Evolutionary conservation across 2,797 vertebrate genomes (phyloP), one percentile per base, ranked within the genome.

Genomic region (Brachyrhaphis roseni): DNA sequence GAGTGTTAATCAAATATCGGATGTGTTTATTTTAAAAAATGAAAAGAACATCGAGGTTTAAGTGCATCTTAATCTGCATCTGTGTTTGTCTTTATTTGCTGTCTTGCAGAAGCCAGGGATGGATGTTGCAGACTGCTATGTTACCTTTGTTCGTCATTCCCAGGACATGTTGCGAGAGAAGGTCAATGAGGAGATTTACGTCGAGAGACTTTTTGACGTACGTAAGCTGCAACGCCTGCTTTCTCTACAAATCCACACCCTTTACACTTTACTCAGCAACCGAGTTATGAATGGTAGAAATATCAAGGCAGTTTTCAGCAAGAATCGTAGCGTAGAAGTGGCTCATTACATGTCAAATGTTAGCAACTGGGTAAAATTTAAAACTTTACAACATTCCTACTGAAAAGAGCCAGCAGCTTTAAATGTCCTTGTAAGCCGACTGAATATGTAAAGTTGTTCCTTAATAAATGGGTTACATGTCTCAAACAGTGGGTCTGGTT

Each of bases 151-250:
- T 72, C 98, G 98, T 91, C 98, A 99, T 94, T 99, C 98, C 96
- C 98, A 99, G 97, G 98, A 99, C 96, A 97, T 98, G 96, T 96
- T 99, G 84, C 96, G 98, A 94, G 98, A 99, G 95, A 99, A 98
- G 96, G 97, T 99, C 96, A 99, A 98, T 93, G 98, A 99, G 96
- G 98, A 99, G 96, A 97, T 99, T 95, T 99, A 99, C 96, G 95
- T 97, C 94, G 98, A 99, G 97, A 98, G 98, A 96, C 97, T 99
- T 96, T 99, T 99, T 97, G 97, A 99, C 93, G 98, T 99, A 96
- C 99, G 98, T 99, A 87, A 82, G 18, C 45, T 46, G 26, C 15
- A 59, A 20, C 75, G 16, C 18, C 53, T 41, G 28, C 16, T 76
- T 64, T 41, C 13, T 49, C 4, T n/a, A 13, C 31, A 12, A 41